phyloP scores from a whole-genome alignment of 2,888 invertebrate genomes.

The Machimus rusticus region DNA sequence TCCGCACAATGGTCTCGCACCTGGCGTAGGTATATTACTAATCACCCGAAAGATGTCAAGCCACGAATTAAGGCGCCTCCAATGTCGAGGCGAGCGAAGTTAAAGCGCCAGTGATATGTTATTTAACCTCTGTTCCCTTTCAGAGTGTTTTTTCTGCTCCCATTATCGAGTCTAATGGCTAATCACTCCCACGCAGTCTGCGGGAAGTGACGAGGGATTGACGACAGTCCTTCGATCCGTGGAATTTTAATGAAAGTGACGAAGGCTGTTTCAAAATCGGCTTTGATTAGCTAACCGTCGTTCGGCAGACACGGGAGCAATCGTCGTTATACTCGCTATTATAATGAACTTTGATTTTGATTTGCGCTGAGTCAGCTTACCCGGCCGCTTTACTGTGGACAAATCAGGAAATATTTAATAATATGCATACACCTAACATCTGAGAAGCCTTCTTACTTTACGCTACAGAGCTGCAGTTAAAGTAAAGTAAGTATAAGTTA shows the following conservation, averaged over 20 bases:
- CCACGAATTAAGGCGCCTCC: background rate
- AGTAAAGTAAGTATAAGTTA: background rate
- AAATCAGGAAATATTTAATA: background rate
- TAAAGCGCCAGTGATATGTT: background rate
- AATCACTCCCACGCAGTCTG: background rate
- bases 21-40: background rate
- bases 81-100: background rate
- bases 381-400: background rate
- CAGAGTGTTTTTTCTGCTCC: background rate
- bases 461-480: background rate
- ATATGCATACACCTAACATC: background rate
- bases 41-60: background rate
- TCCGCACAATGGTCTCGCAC: background rate
- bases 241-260: slow-evolving; percentile 7
- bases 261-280: background rate
- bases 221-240: background rate
- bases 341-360: background rate
- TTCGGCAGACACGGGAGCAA: background rate
- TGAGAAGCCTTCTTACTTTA: background rate
- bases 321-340: background rate
- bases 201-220: background rate
- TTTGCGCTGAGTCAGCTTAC: background rate
- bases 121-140: background rate
- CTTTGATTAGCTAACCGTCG: background rate
- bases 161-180: background rate